phyloP scores from a whole-genome alignment of 2,888 invertebrate genomes.

The Caenorhabditis doughertyi region DNA sequence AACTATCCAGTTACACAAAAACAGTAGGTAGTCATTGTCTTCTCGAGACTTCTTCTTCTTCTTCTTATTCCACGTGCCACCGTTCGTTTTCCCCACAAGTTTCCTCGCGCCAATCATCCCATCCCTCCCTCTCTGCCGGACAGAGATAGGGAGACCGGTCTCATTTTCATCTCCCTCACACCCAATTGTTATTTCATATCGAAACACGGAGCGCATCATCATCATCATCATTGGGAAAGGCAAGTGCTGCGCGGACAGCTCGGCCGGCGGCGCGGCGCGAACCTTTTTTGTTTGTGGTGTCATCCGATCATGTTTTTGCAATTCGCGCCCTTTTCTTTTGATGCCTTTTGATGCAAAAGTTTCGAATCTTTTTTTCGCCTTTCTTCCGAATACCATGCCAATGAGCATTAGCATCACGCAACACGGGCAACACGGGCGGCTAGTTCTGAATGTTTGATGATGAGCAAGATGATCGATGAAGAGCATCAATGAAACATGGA shows the following conservation, averaged over 20 bases:
- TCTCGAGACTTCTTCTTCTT: background rate
- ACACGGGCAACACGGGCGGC: too few relatives aligned
- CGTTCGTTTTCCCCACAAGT: background rate
- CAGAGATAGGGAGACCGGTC: slow-evolving; percentile 36
- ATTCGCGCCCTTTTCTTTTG: slow-evolving; percentile 19
- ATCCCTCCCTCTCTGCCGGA: background rate
- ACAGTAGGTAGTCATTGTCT: slow-evolving; percentile 46
- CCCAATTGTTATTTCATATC: slow-evolving; percentile 56
- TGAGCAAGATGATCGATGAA: background rate
- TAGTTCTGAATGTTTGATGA: background rate
- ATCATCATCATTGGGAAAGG: background rate
- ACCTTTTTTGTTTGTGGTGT: slow-evolving; percentile 49
- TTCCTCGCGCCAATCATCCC: background rate
- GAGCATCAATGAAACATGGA: background rate
- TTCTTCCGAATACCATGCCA: background rate
- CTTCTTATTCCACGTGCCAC: background rate
- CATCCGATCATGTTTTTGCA: slow-evolving; percentile 52
- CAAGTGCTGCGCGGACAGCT: slow-evolving; percentile 18
- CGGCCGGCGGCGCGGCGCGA: slow-evolving; percentile 21
- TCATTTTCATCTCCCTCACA: slow-evolving; percentile 7
- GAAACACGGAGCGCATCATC: slow-evolving; percentile 48
- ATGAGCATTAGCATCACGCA: background rate
- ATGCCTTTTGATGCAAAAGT: slow-evolving; percentile 3
- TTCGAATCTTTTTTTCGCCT: slow-evolving; percentile 5
- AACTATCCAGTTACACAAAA: slow-evolving; percentile 26